These are phyloP conservation scores for Thunnus maccoyii DNA, from an alignment of 2,113 vertebrate species.

Conservation along the genomic window DNA sequence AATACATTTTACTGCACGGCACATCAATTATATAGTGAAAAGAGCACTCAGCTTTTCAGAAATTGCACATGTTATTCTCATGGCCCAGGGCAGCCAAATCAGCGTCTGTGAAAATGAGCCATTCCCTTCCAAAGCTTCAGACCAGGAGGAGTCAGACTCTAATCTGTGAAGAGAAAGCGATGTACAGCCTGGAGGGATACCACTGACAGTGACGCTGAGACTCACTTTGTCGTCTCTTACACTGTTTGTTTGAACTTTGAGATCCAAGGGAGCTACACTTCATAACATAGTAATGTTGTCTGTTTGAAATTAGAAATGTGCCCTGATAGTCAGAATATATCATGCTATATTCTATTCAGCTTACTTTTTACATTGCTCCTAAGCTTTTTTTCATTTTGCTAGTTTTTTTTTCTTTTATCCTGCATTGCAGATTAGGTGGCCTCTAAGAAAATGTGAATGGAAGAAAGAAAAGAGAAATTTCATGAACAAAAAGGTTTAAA, in stretches of 20 bases:
- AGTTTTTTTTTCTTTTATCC: background rate
- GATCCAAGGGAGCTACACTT: conserved; percentile 42
- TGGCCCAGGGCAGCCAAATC: conserved; percentile 58
- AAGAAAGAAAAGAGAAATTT: conserved; percentile 1
- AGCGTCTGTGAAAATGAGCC: conserved; percentile 65
- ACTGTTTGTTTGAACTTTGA: conserved; percentile 66
- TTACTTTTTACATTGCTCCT: background rate
- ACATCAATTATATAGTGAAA: conserved; percentile 62
- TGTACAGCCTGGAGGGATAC: conserved; percentile 69
- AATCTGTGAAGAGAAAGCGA: conserved; percentile 69
- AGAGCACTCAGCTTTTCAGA: conserved; percentile 52
- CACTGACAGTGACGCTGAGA: conserved; percentile 47
- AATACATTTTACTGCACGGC: conserved; percentile 29
- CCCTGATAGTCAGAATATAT: conserved; percentile 34
- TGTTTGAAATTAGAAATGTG: conserved; percentile 52
- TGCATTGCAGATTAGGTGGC: background rate
- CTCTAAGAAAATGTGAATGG: background rate
- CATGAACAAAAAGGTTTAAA: background rate
- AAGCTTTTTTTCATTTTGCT: background rate
- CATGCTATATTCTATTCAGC: conserved; percentile 16
- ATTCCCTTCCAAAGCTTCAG: conserved; percentile 53
- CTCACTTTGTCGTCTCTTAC: conserved; percentile 59
- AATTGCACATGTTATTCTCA: conserved; percentile 46
- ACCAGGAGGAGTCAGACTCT: conserved; percentile 72
- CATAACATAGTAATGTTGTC: conserved; percentile 43